Conservation (phyloP, 2,797 vertebrate genomes). For the Micromesistius poutassou region DNA sequence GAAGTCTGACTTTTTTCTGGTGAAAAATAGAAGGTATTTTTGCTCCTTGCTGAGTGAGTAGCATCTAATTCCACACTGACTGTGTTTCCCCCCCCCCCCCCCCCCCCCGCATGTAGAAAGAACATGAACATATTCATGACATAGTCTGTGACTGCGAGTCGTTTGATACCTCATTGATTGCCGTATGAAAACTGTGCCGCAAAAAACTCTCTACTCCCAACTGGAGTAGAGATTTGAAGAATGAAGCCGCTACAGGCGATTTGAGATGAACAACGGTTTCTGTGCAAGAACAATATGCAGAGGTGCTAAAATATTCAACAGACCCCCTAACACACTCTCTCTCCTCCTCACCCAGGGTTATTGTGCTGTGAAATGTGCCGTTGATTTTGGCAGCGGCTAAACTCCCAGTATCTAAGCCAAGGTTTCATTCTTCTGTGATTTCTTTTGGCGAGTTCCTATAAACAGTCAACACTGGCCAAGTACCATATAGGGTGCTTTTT, state of each 20-base stretch:
- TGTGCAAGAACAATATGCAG: conserved; percentile 66
- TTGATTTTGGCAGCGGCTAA: conserved; percentile 39
- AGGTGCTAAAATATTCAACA: conserved; percentile 73
- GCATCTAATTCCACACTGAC: conserved; percentile 10
- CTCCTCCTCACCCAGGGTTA: conserved; percentile 50
- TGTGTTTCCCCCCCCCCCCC: neutral
- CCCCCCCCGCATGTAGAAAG: conserved; percentile 30
- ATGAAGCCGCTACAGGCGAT: conserved; percentile 57
- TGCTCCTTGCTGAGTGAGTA: conserved; percentile 28
- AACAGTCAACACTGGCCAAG: neutral
- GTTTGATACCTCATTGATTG: conserved; percentile 64
- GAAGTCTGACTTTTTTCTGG: neutral
- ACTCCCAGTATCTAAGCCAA: conserved; percentile 14
- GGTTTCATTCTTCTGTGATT: conserved; percentile 27
- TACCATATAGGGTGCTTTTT: conserved; percentile 20
- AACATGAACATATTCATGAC: conserved; percentile 41
- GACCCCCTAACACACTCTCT: conserved; percentile 45
- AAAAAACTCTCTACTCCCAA: conserved; percentile 39
- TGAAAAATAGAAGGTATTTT: conserved; percentile 17
- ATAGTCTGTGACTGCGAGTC: conserved; percentile 28
- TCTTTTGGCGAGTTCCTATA: conserved; percentile 16
- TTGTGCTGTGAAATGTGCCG: conserved; percentile 60
- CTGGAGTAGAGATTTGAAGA: conserved; percentile 50
- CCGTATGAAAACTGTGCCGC: conserved; percentile 53
- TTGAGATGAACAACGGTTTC: conserved; percentile 63